These are phyloP conservation scores for Parambassis ranga DNA, from an alignment of 2,797 vertebrate genomes.

Conservation along the genomic window DNA sequence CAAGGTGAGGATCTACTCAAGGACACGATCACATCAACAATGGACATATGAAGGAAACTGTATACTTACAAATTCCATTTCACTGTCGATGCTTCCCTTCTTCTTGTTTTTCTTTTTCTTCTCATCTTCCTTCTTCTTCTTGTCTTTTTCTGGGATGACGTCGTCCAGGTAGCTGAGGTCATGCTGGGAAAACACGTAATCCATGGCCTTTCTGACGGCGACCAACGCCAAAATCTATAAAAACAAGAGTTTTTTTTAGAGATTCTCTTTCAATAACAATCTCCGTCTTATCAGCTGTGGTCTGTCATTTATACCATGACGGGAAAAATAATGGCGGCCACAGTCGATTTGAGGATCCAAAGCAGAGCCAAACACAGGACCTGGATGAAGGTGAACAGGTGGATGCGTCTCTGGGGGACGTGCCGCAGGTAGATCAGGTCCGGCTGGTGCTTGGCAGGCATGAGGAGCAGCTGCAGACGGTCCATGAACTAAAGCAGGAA, in stretches of 20 bases:
- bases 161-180: slow-evolving; percentile 97
- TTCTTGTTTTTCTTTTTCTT: slow-evolving; percentile 97
- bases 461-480: slow-evolving; percentile 93
- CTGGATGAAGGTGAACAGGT: slow-evolving; percentile 98
- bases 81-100: slow-evolving; percentile 93
- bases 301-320: slow-evolving; percentile 87
- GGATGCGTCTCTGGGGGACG: slow-evolving; percentile 93
- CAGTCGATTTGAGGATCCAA: slow-evolving; percentile 97
- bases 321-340: slow-evolving; percentile 97
- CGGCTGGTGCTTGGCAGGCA: slow-evolving; percentile 98
- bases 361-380: slow-evolving; percentile 91
- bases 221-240: slow-evolving; percentile 93
- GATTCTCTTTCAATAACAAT: no score
- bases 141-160: slow-evolving; percentile 98
- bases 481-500: slow-evolving; percentile 90
- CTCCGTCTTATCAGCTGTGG: no score
- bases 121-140: slow-evolving; percentile 99
- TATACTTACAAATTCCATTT: slow-evolving; percentile 90
- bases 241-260: neutral
- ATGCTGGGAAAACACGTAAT: slow-evolving; percentile 96
- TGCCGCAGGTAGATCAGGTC: slow-evolving; percentile 98
- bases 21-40: slow-evolving; percentile 6
- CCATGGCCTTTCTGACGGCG: slow-evolving; percentile 97
- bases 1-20: slow-evolving; percentile 31
- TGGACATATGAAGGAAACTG: neutral